phyloP scores from a whole-genome alignment of 2,113 vertebrate species.

The Apus apus region DNA sequence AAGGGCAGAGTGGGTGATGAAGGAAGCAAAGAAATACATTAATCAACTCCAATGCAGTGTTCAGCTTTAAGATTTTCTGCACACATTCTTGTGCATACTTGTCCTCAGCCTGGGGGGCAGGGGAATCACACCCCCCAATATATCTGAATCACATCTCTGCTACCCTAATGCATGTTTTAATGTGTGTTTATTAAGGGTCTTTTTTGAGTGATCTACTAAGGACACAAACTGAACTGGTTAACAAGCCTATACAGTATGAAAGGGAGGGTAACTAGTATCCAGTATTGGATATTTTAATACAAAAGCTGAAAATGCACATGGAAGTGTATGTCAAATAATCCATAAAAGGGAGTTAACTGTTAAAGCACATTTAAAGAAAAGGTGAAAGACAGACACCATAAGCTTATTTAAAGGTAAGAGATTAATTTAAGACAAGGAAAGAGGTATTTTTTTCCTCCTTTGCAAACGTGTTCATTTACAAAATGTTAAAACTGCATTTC shows the following conservation, averaged over 20 bases:
- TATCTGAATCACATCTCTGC: neutral
- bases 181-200: neutral
- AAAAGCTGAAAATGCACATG: neutral
- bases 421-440: neutral
- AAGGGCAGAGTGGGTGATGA: neutral
- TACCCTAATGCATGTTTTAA: neutral
- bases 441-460: neutral
- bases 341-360: neutral
- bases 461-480: neutral
- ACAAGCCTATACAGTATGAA: neutral
- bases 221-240: neutral
- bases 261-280: neutral
- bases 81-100: neutral
- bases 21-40: neutral
- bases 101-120: neutral
- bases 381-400: neutral
- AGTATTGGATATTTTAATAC: neutral
- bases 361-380: neutral
- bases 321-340: neutral
- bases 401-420: neutral
- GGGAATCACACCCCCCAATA: fast-evolving
- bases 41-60: neutral
- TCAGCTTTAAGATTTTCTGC: neutral
- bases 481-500: neutral
- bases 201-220: neutral